Percentiles rank a stretch among this genome's conserved stretches.
Conservation (phyloP, 64 coral and sea anemone species). For the Dendronephthya gigantea region DNA sequence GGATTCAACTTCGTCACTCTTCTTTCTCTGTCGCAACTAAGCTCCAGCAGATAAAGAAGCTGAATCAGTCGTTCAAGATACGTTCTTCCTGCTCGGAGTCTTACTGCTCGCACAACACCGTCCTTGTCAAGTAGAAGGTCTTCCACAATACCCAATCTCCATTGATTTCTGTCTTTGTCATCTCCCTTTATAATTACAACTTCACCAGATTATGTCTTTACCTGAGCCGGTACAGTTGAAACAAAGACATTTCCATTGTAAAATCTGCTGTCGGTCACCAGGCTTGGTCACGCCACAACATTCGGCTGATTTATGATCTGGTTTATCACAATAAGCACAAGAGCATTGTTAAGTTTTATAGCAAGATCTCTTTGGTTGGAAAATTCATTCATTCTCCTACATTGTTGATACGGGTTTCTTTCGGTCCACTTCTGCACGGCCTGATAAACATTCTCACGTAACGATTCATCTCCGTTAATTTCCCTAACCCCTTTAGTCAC, state of each 20-base stretch:
- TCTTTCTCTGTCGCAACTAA: no score
- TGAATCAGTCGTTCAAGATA: no score
- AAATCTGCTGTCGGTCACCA: background rate
- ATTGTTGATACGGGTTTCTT: background rate
- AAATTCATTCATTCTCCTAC: background rate
- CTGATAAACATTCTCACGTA: background rate
- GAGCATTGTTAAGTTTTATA: background rate
- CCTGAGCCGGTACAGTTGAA: background rate
- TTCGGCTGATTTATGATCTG: background rate
- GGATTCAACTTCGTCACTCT: no score
- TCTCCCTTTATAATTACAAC: no score
- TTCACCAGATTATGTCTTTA: no score
- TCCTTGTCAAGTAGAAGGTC: no score
- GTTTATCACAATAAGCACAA: background rate
- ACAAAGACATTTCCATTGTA: background rate
- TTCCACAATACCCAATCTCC: no score
- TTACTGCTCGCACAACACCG: no score
- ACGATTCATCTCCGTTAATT: background rate
- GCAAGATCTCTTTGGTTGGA: background rate
- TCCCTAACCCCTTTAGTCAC: no score
- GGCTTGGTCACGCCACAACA: background rate
- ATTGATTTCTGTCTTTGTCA: no score
- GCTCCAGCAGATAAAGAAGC: no score
- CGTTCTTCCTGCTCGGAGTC: no score
- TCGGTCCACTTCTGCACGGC: constrained; percentile 24